Evolutionary conservation across 2,797 vertebrate genomes (phyloP).

Genomic region (Aselliscus stoliczkanus): DNA sequence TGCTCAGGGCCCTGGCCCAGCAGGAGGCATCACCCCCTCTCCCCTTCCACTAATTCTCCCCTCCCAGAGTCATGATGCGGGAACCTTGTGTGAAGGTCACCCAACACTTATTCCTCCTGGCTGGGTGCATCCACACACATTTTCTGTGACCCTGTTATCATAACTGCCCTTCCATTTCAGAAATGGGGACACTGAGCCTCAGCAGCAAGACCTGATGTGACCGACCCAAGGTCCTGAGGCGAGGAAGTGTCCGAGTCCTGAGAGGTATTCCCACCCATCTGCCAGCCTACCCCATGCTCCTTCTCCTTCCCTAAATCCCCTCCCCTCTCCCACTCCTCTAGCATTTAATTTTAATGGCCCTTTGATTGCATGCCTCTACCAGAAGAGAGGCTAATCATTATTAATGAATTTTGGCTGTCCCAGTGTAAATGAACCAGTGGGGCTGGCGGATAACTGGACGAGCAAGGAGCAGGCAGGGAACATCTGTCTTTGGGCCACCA

Average conservation of each 20-base stretch:
- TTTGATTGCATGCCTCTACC: slow-evolving; percentile 48
- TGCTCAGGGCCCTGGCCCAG: no score
- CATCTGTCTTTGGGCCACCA: neutral
- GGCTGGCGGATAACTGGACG: neutral
- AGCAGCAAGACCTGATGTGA: accelerated
- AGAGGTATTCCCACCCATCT: neutral
- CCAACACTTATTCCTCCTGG: neutral
- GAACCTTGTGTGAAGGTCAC: neutral
- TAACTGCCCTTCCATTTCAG: neutral
- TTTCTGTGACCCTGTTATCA: neutral
- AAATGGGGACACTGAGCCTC: neutral
- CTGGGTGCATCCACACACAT: neutral
- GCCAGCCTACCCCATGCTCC: neutral
- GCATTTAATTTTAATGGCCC: slow-evolving; percentile 45
- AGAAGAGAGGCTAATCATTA: slow-evolving; percentile 29
- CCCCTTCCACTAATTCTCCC: neutral
- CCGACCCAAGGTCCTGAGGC: neutral
- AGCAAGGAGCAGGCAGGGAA: neutral
- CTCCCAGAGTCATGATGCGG: accelerated
- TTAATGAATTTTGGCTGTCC: slow-evolving; percentile 51
- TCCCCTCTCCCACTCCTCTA: neutral
- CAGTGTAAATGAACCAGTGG: neutral
- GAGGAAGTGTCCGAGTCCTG: neutral
- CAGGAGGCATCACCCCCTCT: accelerated
- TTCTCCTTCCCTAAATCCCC: accelerated